A percentile compares a stretch with the other conserved stretches of the same genome.
Conservation (phyloP, 2,797 vertebrate species). For the Orestias chungarensis region DNA sequence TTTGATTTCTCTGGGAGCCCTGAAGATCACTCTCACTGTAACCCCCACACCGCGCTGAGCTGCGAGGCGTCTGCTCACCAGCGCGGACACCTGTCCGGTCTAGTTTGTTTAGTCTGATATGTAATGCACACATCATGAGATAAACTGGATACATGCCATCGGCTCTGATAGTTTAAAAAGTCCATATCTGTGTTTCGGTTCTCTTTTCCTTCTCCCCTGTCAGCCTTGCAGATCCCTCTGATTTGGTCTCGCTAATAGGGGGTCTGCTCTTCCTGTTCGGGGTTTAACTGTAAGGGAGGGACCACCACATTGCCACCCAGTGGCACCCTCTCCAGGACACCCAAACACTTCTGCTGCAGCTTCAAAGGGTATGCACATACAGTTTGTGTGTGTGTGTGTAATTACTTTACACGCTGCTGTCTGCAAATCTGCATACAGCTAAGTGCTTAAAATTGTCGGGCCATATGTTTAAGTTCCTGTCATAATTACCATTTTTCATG, state of each 20-base stretch:
- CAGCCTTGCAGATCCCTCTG: slow-evolving; percentile 72
- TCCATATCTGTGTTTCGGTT: slow-evolving; percentile 16
- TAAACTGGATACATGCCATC: slow-evolving; percentile 22
- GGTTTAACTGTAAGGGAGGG: slow-evolving; percentile 76
- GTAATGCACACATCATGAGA: slow-evolving; percentile 15
- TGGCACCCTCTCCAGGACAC: slow-evolving; percentile 61
- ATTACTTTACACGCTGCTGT: slow-evolving; percentile 26
- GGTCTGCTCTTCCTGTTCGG: slow-evolving; percentile 74
- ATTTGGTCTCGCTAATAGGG: slow-evolving; percentile 75
- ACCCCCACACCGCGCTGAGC: slow-evolving; percentile 38
- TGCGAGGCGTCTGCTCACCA: slow-evolving; percentile 38
- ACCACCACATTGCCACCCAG: slow-evolving; percentile 69
- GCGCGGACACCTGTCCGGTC: slow-evolving; percentile 51
- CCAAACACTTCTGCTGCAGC: slow-evolving; percentile 73
- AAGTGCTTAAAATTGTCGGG: slow-evolving; percentile 44
- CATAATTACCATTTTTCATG: slow-evolving; percentile 64
- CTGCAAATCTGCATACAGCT: slow-evolving; percentile 29
- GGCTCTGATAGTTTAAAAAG: slow-evolving; percentile 29
- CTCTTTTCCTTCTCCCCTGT: slow-evolving; percentile 40
- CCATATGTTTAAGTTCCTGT: slow-evolving; percentile 52
- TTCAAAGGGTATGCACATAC: slow-evolving; percentile 55
- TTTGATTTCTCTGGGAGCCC: slow-evolving; percentile 43
- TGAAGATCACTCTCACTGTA: slow-evolving; percentile 47
- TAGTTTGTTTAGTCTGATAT: slow-evolving; percentile 47
- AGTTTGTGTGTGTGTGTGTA: slow-evolving; percentile 25